Conservation (phyloP, 2,888 invertebrate species). For the Nemotelus nigrinus region DNA sequence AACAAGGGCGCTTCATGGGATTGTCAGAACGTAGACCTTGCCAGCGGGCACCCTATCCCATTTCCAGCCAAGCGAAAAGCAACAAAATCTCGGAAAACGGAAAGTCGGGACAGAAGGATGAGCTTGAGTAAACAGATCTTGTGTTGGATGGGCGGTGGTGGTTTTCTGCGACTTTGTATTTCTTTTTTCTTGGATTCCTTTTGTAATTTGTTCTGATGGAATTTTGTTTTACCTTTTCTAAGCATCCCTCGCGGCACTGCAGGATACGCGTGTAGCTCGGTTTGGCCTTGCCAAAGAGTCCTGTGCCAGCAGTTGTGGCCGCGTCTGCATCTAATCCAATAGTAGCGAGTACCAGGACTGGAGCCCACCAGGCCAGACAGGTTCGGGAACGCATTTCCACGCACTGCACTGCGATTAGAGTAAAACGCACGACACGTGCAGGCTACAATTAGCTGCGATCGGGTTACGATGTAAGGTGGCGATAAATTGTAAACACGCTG, state of each 20-base stretch:
- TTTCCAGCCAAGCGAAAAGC: constrained; percentile 18
- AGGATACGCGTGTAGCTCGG: constrained; percentile 52
- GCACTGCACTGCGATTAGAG: neutral
- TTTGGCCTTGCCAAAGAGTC: constrained; percentile 34
- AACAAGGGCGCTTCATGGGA: constrained; percentile 24
- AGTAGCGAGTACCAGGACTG: constrained; percentile 7
- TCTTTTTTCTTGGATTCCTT: neutral
- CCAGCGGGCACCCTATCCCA: constrained; percentile 30
- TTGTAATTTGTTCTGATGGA: neutral
- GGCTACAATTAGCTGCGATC: neutral
- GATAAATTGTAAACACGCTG: constrained; percentile 1
- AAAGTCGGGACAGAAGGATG: constrained; percentile 41
- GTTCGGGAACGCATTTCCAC: constrained; percentile 17
- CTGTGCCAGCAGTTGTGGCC: constrained; percentile 4
- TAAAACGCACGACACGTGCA: constrained; percentile 9
- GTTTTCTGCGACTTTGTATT: constrained; percentile 13
- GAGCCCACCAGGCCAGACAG: neutral
- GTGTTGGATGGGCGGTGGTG: constrained; percentile 25
- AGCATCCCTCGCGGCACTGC: constrained; percentile 59
- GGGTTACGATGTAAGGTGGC: neutral
- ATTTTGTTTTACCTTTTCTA: constrained; percentile 56
- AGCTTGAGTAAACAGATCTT: constrained; percentile 7
- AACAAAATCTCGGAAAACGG: constrained; percentile 38
- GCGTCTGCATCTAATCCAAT: constrained; percentile 35
- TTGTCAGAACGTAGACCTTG: constrained; percentile 39